phyloP scores from a whole-genome alignment of 2,888 invertebrate species.

The Hemistola chrysoprasaria region DNA sequence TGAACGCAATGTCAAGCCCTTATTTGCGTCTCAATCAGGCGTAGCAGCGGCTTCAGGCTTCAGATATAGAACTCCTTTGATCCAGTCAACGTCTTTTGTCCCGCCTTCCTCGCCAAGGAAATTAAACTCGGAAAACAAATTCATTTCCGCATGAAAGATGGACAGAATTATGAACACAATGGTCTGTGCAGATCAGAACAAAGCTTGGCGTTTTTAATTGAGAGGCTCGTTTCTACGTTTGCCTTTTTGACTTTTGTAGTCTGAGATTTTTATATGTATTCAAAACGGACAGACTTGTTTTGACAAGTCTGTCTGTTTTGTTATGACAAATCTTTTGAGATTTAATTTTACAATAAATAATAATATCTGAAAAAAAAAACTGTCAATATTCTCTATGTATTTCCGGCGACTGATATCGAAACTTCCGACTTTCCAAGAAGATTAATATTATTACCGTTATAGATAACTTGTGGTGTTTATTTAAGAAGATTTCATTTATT shows the following conservation, averaged over 20 bases:
- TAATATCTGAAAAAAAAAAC: too few relatives aligned
- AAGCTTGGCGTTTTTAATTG: constrained; percentile 24
- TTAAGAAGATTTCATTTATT: too few relatives aligned
- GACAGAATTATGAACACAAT: constrained; percentile 31
- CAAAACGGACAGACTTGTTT: too few relatives aligned
- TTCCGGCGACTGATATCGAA: too few relatives aligned
- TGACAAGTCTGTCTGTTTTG: too few relatives aligned
- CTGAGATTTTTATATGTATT: neutral
- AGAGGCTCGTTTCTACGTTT: constrained; percentile 23
- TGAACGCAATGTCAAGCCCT: constrained; percentile 7
- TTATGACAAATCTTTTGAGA: too few relatives aligned
- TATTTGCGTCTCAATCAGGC: constrained; percentile 26
- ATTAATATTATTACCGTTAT: too few relatives aligned
- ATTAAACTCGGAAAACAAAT: constrained; percentile 35
- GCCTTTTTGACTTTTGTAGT: constrained; percentile 19
- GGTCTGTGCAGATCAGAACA: constrained; percentile 23
- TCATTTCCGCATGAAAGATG: constrained; percentile 33
- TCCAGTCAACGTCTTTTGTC: constrained; percentile 30
- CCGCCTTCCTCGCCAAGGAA: constrained; percentile 24
- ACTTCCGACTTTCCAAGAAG: too few relatives aligned
- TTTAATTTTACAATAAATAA: too few relatives aligned
- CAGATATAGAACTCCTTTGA: constrained; percentile 32
- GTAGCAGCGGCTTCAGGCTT: constrained; percentile 24
- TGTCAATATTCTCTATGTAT: too few relatives aligned
- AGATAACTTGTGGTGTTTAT: too few relatives aligned